A percentile compares a stretch with the other conserved stretches of the same genome.
Conservation (phyloP, 2,888 invertebrate genomes). For the Athripsodes cinereus region DNA sequence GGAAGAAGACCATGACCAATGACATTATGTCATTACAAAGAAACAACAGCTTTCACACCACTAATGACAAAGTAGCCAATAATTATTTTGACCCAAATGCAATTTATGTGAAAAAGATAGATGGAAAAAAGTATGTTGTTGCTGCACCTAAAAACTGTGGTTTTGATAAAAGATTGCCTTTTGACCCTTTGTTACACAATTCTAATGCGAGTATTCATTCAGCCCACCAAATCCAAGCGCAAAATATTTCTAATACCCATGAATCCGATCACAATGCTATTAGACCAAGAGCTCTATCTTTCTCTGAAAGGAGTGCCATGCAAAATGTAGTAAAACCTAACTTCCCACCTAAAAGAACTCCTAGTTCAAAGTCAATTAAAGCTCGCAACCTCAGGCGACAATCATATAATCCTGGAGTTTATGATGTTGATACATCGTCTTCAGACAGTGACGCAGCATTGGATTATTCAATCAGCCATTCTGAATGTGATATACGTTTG, state of each 20-base stretch:
- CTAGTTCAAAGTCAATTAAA: conserved; percentile 41
- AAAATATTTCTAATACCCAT: conserved; percentile 16
- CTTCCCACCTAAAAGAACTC: conserved; percentile 26
- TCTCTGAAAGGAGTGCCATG: conserved; percentile 40
- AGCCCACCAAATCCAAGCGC: conserved; percentile 20
- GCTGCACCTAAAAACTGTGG: conserved; percentile 11
- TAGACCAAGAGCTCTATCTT: conserved; percentile 46
- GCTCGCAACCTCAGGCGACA: conserved; percentile 50
- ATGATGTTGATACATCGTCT: conserved; percentile 49
- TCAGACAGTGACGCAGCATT: conserved; percentile 43
- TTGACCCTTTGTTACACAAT: conserved; percentile 12
- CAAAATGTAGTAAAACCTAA: conserved; percentile 5
- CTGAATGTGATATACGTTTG: conserved; percentile 49
- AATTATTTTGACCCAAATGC: conserved; percentile 8
- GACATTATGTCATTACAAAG: neutral
- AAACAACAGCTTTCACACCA: neutral
- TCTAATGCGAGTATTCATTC: conserved; percentile 24
- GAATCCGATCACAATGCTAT: conserved; percentile 29
- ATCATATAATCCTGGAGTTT: conserved; percentile 53
- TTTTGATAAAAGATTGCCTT: conserved; percentile 12
- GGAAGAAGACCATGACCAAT: conserved; percentile 25
- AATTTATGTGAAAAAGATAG: conserved; percentile 12
- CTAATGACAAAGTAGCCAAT: neutral
- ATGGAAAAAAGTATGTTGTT: conserved; percentile 19
- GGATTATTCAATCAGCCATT: conserved; percentile 45